phyloP scores from a whole-genome alignment of 2,888 invertebrate genomes.

The Tridacna crocea region DNA sequence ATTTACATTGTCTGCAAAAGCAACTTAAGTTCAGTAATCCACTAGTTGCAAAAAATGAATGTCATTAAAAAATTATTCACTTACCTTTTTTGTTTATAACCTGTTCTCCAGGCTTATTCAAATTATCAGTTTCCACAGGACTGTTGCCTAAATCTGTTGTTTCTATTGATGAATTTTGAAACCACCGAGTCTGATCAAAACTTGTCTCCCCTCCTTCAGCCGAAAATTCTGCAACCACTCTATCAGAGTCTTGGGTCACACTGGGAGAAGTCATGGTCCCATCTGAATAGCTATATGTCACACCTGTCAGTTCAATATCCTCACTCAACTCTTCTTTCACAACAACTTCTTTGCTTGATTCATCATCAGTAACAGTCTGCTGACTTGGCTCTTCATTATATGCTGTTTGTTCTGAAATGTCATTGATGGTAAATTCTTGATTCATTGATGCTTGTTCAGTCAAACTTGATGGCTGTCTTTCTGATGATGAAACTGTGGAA shows the following conservation, averaged over 20 bases:
- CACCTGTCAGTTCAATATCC: slow-evolving; percentile 22
- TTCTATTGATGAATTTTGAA: background rate
- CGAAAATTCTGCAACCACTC: no score
- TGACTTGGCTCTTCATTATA: background rate
- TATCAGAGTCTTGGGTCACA: no score
- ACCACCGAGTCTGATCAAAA: slow-evolving; percentile 7
- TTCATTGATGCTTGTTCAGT: background rate
- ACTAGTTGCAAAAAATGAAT: no score
- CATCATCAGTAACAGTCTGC: background rate
- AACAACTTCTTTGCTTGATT: background rate
- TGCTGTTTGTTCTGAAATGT: background rate
- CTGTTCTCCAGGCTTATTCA: background rate
- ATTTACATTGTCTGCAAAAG: background rate
- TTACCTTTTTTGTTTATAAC: background rate
- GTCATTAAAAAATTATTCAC: background rate
- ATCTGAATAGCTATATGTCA: no score
- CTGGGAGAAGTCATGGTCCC: no score
- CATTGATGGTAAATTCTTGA: background rate
- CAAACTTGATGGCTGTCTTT: background rate
- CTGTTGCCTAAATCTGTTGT: background rate
- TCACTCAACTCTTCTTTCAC: slow-evolving; percentile 16
- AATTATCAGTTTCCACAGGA: background rate
- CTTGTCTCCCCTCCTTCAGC: background rate
- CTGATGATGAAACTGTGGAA: background rate
- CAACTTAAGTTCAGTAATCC: no score